Conservation (phyloP, 2,797 vertebrate species). For the Rhinophrynus dorsalis region DNA sequence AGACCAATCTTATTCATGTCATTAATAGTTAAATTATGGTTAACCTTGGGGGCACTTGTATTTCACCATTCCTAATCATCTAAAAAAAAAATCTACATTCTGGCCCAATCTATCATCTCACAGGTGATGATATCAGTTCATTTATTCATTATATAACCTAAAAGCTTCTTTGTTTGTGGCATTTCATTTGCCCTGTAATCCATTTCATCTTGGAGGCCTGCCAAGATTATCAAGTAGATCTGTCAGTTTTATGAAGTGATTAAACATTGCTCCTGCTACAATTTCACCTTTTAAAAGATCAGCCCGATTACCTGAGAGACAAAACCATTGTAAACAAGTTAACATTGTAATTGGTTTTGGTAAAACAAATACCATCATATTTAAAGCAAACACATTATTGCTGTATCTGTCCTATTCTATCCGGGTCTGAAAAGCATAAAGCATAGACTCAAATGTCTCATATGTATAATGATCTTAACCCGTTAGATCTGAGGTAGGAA, state of each 20-base stretch:
- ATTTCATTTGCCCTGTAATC: not conserved
- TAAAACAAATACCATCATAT: slow-evolving; percentile 14
- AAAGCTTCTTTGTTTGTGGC: slow-evolving; percentile 18
- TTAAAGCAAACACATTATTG: not conserved
- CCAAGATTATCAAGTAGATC: slow-evolving; percentile 16
- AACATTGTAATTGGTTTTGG: slow-evolving; percentile 1
- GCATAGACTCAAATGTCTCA: no score
- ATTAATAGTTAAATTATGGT: not conserved
- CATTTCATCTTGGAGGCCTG: slow-evolving; percentile 15
- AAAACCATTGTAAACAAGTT: slow-evolving; percentile 30
- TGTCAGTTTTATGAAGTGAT: slow-evolving; percentile 32
- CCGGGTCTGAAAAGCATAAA: no score
- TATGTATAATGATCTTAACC: no score
- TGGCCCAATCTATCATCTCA: slow-evolving; percentile 7
- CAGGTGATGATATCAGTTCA: slow-evolving; percentile 1
- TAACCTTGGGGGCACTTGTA: not conserved
- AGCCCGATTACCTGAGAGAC: slow-evolving; percentile 26
- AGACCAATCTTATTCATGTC: no score
- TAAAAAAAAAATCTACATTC: slow-evolving; percentile 8
- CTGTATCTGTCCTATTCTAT: no score
- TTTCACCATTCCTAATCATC: not conserved
- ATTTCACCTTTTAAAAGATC: slow-evolving; percentile 35
- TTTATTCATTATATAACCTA: slow-evolving; percentile 9
- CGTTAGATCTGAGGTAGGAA: no score
- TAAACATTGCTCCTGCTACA: slow-evolving; percentile 8